A percentile compares a stretch with the other conserved stretches of the same genome.
phyloP scores from a whole-genome alignment of 2,113 vertebrate species.

The Pollimyrus isidori region DNA sequence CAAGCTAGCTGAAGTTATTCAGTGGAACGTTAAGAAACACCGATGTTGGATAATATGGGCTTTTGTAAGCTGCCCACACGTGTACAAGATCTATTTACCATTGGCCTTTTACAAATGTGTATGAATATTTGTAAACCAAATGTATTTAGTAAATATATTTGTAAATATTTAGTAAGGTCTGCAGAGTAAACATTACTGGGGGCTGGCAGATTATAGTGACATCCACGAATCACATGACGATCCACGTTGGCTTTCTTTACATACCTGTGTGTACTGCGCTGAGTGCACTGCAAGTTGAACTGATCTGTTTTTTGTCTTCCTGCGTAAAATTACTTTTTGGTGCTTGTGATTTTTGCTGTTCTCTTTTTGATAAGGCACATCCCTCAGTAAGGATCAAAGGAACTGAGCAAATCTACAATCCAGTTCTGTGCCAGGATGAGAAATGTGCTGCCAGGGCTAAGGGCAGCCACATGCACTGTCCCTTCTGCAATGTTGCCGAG shows the following conservation, averaged over 20 bases:
- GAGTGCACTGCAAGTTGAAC: not conserved
- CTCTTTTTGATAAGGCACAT: constrained; percentile 33
- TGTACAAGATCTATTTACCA: not conserved
- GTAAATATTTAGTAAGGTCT: not conserved
- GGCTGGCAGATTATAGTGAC: not conserved
- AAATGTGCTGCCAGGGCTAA: constrained; percentile 34
- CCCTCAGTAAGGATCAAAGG: constrained; percentile 42
- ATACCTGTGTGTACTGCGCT: not conserved
- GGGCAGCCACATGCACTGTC: constrained; percentile 45
- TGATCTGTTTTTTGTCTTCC: not conserved
- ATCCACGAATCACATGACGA: not conserved
- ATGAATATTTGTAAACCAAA: not conserved
- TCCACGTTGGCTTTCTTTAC: not conserved
- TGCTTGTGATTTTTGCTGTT: not conserved
- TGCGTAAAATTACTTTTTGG: not conserved
- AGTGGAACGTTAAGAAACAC: not conserved
- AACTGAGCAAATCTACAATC: constrained; percentile 38
- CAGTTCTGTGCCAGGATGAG: constrained; percentile 41
- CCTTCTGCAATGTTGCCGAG: constrained; percentile 39
- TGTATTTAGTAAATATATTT: too few relatives aligned
- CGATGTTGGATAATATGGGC: not conserved
- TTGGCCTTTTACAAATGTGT: not conserved
- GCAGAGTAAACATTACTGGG: not conserved
- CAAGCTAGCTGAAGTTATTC: not conserved
- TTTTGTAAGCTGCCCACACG: not conserved